Conservation (phyloP, 2,888 invertebrate species). For the Metopia argyrocephala region DNA sequence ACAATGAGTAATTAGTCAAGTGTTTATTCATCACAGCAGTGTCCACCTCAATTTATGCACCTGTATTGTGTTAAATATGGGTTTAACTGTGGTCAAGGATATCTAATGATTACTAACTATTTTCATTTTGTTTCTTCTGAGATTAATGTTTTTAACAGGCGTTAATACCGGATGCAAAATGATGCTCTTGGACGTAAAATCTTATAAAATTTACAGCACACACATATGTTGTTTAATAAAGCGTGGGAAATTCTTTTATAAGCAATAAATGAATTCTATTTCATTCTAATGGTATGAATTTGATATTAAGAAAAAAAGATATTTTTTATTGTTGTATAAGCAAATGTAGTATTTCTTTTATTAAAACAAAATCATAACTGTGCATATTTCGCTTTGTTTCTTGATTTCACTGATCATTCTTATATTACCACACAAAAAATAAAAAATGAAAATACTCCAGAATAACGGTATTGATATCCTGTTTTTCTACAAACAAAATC, state of each 20-base stretch:
- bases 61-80: constrained; percentile 22
- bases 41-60: constrained; percentile 31
- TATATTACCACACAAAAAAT: no score
- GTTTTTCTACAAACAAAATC: neutral
- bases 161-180: constrained; percentile 45
- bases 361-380: neutral
- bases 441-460: neutral
- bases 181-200: neutral
- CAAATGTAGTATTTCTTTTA: neutral
- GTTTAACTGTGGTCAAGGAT: constrained; percentile 53
- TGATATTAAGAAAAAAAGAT: neutral
- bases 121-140: constrained; percentile 5
- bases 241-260: constrained; percentile 15
- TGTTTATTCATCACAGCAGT: constrained; percentile 34
- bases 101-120: constrained; percentile 12
- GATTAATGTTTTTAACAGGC: constrained; percentile 4
- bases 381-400: neutral
- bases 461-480: neutral
- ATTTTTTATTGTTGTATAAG: neutral
- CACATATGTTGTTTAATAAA: constrained; percentile 22
- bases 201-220: neutral
- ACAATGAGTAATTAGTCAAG: constrained; percentile 39
- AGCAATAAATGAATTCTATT: neutral
- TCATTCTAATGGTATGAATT: neutral
- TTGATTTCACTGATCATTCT: neutral